phyloP scores from a whole-genome alignment of 2,797 vertebrate species.

The Takifugu ocellatus region DNA sequence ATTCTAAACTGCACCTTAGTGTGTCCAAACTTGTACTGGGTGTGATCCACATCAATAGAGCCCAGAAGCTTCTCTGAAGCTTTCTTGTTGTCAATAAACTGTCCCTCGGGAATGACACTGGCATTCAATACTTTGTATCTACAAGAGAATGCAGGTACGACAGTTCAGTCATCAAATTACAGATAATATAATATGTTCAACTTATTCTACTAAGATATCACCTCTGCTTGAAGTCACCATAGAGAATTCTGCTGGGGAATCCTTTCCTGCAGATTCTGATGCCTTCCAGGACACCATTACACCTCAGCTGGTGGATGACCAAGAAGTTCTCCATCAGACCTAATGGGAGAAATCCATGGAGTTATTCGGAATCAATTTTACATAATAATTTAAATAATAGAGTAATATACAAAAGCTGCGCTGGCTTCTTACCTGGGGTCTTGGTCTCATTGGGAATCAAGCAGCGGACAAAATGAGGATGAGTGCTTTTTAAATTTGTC shows the following conservation, averaged over 20 bases:
- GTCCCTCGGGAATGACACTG: constrained; percentile 84
- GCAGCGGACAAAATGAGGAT: constrained; percentile 86
- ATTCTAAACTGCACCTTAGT: not conserved
- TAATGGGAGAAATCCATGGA: constrained; percentile 15
- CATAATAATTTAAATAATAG: too few species aligned
- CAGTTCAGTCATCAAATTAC: too few species aligned
- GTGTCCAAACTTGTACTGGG: constrained; percentile 30
- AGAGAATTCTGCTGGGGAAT: constrained; percentile 86
- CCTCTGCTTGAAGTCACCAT: constrained; percentile 78
- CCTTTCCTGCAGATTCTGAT: constrained; percentile 85
- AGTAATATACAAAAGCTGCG: too few species aligned
- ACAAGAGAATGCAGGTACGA: not conserved
- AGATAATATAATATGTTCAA: too few species aligned
- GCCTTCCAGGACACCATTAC: constrained; percentile 84
- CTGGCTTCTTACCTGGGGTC: not conserved
- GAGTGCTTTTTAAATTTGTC: constrained; percentile 80
- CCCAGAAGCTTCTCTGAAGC: constrained; percentile 85
- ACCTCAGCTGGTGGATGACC: constrained; percentile 85
- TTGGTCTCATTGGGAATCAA: constrained; percentile 81
- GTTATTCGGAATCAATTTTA: not conserved
- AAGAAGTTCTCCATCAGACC: constrained; percentile 72
- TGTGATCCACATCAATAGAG: constrained; percentile 80
- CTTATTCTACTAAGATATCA: not conserved
- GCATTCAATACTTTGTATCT: constrained; percentile 81
- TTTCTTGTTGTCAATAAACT: constrained; percentile 89